Evolutionary conservation across 2,888 invertebrate species (phyloP), one percentile per base, ranked within the genome.

Genomic region (Maniola hyperantus): DNA sequence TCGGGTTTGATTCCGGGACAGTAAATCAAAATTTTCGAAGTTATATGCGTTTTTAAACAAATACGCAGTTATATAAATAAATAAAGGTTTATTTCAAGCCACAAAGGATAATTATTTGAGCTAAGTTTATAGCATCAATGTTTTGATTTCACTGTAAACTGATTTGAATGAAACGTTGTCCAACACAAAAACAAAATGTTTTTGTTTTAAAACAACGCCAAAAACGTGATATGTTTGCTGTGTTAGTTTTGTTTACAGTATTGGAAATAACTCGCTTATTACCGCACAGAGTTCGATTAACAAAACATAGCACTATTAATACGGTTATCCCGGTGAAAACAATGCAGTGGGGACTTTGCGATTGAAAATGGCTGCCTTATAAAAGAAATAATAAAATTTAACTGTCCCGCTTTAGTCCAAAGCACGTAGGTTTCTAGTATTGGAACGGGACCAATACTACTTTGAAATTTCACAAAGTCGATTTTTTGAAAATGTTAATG

Each of bases 261-360:
- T 65, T 58, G 50, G 53, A 57, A 60, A 67, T 64, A 57, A 57
- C 57, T 59, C 18, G 26, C 61, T 60, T 50, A 57, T 26, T 39
- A 67, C 61, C 53, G 58, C 65, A 57, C 59, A 39, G 34, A 70
- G 68, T 68, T 65, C 59, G 51, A 64, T 64, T 70, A 62, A 50
- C 65, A 70, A 66, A 68, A 51, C 66, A 64, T 70, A 51, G 64
- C 64, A 67, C 18, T 60, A 68, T 64, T 68, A 68, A 68, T 68
- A 66, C 66, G 65, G 60, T 66, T 68, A 64, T 70, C 34, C 55
- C 64, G 18, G n/a, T 61, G 18, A 50, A 50, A 61, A 61, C 61
- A 61, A 61, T 61, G 61, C 48, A 51, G 39, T n/a, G 36, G 50
- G 50, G 50, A 61, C 13, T 61, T 39, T 36, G 61, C 48, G 20